Evolutionary conservation across 2,113 vertebrate genomes (phyloP), one percentile per base, ranked within the genome.

Genomic region (Ammodramus savannarum): DNA sequence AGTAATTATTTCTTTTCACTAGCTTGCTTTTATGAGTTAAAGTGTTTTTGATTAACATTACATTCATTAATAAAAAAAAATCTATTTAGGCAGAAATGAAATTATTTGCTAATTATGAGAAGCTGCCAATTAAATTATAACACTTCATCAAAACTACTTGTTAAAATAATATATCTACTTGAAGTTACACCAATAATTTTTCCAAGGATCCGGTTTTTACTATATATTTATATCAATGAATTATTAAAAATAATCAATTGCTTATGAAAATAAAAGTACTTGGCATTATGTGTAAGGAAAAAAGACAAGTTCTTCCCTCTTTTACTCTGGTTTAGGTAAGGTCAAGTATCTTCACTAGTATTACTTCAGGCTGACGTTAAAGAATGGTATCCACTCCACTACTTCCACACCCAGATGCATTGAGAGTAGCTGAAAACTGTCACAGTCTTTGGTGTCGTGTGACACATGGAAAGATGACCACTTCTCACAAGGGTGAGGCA

Each of bases 1-100:
- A 49, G 29, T 81, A 95, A 90, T 85, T 86, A 69, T 59, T 87
- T 66, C 89, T 79, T 93, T 93, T 92, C 85, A 72, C 10, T 69
- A 81, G 55, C 59, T 61, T 82, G 51, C 48, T 81, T 67, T 88
- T 75, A 84, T 48, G 51, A 85, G 78, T 69, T 67, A 65, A 85
- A 96, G 63, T 54, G 71, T 1, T 41, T 66, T 63, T 69, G 26
- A 80, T 67, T 93, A 94, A 67, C 38, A 87, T 57, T 78, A 67
- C 21, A 93, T 80, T 90, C 66, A 94, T 87, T 87, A 93, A 95
- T 89, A 89, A 21, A 49, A 74, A 57, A 72, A 27, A 34, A 32
- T 49, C 71, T 55, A 83, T 72, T 58, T 73, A 63, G 44, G 58
- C 32, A 78, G 20, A 29, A 85, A 87, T 79, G 5, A 89, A 16